Evolutionary conservation across 1,140 invertebrate genomes (phyloP).

Genomic region (Triops cancriformis): DNA sequence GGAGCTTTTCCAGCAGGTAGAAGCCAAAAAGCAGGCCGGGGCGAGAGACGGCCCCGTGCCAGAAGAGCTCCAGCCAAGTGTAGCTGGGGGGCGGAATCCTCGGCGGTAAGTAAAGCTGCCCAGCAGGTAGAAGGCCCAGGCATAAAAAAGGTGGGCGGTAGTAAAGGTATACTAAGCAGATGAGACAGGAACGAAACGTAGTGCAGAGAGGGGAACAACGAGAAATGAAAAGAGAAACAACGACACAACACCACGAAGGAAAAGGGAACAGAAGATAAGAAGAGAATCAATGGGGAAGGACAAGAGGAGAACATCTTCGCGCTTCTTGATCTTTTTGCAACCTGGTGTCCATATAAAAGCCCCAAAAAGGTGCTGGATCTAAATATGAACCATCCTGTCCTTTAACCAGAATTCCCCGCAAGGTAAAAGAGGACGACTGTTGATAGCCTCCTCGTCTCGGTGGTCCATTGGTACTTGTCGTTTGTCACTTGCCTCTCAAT

Average conservation of each 20-base stretch:
- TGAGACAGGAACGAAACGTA: not conserved
- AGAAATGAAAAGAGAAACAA: slow-evolving; percentile 3
- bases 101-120: slow-evolving; percentile 12
- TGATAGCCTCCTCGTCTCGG: no score
- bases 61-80: not conserved
- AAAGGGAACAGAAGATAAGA: not conserved
- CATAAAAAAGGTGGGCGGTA: slow-evolving; percentile 13
- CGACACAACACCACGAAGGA: not conserved
- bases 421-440: no score
- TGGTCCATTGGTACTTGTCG: not conserved
- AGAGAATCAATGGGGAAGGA: not conserved
- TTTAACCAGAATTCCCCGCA: no score
- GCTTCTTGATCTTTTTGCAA: not conserved
- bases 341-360: not conserved
- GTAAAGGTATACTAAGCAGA: not conserved
- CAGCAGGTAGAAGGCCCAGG: not conserved
- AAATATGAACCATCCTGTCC: no score
- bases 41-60: slow-evolving; percentile 11
- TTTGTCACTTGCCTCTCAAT: not conserved
- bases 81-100: slow-evolving; percentile 11
- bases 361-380: no score
- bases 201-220: not conserved
- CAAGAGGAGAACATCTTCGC: not conserved
- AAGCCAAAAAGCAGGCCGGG: not conserved
- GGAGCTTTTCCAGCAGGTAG: slow-evolving; percentile 5